These are phyloP conservation scores for Misgurnus anguillicaudatus DNA, from an alignment of 2,113 vertebrate species.

Conservation along the genomic window DNA sequence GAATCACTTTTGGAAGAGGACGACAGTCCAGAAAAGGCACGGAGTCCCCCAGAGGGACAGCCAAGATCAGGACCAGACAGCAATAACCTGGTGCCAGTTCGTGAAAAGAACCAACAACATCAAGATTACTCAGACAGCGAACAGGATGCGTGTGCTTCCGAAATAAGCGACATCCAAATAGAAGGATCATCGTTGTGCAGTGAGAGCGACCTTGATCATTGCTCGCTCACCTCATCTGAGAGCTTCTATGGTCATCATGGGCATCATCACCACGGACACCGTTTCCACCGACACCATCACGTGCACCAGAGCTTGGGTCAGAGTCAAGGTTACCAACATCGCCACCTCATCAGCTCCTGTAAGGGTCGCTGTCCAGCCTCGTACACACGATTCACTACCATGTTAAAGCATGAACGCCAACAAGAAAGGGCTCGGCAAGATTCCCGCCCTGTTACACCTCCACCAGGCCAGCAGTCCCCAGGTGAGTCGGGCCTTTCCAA, in stretches of 20 bases:
- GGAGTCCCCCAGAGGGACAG: constrained; percentile 71
- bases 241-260: constrained; percentile 83
- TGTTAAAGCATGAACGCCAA: constrained; percentile 89
- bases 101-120: constrained; percentile 82
- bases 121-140: constrained; percentile 92
- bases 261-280: constrained; percentile 80
- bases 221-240: constrained; percentile 92
- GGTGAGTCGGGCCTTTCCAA: constrained; percentile 87
- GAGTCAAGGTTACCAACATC: constrained; percentile 83
- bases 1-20: constrained; percentile 84
- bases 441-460: constrained; percentile 69
- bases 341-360: constrained; percentile 92
- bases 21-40: constrained; percentile 73
- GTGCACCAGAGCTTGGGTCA: constrained; percentile 79
- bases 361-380: constrained; percentile 95
- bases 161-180: constrained; percentile 73
- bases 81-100: constrained; percentile 47
- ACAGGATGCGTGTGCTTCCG: constrained; percentile 84
- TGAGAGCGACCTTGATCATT: constrained; percentile 96
- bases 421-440: constrained; percentile 85
- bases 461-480: constrained; percentile 75
- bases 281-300: constrained; percentile 78
- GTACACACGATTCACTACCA: constrained; percentile 94
- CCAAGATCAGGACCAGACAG: constrained; percentile 60
- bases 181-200: constrained; percentile 98